Conservation (phyloP, 2,113 vertebrate species). For the Pavo muticus region DNA sequence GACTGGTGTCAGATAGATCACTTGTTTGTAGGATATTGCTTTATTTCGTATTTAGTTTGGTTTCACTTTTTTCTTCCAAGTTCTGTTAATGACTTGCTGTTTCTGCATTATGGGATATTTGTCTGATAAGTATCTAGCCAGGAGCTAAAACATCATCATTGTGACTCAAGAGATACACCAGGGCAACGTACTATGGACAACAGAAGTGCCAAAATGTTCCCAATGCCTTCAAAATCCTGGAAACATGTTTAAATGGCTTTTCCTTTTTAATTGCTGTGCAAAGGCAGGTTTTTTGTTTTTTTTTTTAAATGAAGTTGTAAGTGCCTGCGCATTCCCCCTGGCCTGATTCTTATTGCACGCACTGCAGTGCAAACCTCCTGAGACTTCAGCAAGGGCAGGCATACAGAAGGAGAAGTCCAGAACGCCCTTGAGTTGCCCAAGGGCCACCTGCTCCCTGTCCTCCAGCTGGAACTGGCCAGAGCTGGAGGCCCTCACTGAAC, state of each 20-base stretch:
- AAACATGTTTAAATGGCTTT: background rate
- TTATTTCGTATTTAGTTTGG: slow-evolving; percentile 15
- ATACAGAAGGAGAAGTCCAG: background rate
- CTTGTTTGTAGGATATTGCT: background rate
- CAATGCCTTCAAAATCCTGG: background rate
- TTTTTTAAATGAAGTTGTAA: background rate
- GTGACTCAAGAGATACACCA: background rate
- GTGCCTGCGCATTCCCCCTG: background rate
- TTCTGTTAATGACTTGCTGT: background rate
- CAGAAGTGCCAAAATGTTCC: background rate
- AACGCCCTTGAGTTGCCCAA: rapidly evolving
- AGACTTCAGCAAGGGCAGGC: background rate
- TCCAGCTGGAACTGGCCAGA: rapidly evolving
- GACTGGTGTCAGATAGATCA: background rate
- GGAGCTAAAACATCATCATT: background rate
- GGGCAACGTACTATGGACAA: background rate
- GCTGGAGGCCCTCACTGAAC: background rate
- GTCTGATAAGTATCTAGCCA: background rate
- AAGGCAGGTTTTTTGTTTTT: background rate
- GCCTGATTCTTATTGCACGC: background rate
- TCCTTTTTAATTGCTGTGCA: background rate
- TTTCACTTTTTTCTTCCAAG: slow-evolving; percentile 12
- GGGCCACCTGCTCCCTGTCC: background rate
- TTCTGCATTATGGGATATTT: background rate
- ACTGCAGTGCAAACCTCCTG: background rate